Conservation (phyloP, 2,888 invertebrate genomes). For the Eudasyphora cyanicolor region DNA sequence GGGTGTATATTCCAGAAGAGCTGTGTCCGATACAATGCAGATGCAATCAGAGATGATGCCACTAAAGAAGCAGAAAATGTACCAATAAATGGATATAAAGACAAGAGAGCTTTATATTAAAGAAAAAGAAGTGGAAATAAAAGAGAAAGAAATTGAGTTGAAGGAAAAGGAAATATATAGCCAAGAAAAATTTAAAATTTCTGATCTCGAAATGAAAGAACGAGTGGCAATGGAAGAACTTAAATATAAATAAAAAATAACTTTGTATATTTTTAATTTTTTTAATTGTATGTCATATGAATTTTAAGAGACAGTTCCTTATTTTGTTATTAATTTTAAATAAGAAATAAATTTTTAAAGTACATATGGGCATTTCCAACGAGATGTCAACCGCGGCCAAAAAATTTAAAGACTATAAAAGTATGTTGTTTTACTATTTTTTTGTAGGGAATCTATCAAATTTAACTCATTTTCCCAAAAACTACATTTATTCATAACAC, state of each 20-base stretch:
- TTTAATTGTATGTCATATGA: not conserved
- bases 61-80: not conserved
- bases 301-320: not conserved
- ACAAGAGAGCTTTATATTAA: too few species aligned
- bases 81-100: not conserved
- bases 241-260: not conserved
- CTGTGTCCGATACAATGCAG: not conserved
- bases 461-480: too few species aligned
- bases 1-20: not conserved
- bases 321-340: not conserved
- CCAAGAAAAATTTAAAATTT: not conserved
- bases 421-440: too few species aligned
- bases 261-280: constrained; percentile 1
- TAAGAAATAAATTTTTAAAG: not conserved
- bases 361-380: too few species aligned
- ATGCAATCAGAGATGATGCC: not conserved
- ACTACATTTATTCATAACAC: too few species aligned
- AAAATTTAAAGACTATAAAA: too few species aligned
- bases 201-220: constrained; percentile 13
- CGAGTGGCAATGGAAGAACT: not conserved
- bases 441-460: too few species aligned
- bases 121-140: too few species aligned
- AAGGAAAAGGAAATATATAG: not conserved
- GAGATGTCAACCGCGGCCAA: too few species aligned
- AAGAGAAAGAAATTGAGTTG: constrained; percentile 5